A percentile compares a stretch with the other conserved stretches of the same genome.
These are phyloP conservation scores for Pipistrellus pygmaeus DNA, from an alignment of 2,797 vertebrate genomes.

Conservation along the genomic window DNA sequence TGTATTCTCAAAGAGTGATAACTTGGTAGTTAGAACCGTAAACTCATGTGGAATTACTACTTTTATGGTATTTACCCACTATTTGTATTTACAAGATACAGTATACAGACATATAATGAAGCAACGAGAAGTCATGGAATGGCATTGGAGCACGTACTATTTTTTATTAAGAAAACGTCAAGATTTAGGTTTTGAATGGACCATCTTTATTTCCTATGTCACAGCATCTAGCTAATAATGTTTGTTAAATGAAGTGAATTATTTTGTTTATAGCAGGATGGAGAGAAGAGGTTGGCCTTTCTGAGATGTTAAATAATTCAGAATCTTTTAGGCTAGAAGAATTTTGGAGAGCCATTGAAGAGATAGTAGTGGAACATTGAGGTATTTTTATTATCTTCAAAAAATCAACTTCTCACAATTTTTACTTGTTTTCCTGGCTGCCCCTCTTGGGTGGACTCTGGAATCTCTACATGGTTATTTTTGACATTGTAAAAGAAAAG, in stretches of 20 bases:
- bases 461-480: conserved; percentile 11
- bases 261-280: neutral
- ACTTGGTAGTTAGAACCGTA: neutral
- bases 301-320: conserved; percentile 31
- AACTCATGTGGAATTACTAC: neutral
- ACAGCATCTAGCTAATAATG: neutral
- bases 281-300: neutral
- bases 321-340: conserved; percentile 35
- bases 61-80: neutral
- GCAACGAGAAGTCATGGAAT: neutral
- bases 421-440: conserved; percentile 46
- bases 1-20: neutral
- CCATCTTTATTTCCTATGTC: neutral
- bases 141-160: neutral
- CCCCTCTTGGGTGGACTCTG: neutral
- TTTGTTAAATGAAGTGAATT: conserved; percentile 13
- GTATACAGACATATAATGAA: neutral
- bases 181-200: neutral
- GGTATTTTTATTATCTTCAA: conserved; percentile 5
- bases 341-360: neutral
- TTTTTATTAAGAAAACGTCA: neutral
- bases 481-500: conserved; percentile 33
- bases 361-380: neutral
- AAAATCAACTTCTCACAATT: neutral
- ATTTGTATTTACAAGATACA: neutral